These are phyloP conservation scores for Peribatodes rhomboidaria DNA, from an alignment of 2,888 invertebrate species.

Conservation along the genomic window DNA sequence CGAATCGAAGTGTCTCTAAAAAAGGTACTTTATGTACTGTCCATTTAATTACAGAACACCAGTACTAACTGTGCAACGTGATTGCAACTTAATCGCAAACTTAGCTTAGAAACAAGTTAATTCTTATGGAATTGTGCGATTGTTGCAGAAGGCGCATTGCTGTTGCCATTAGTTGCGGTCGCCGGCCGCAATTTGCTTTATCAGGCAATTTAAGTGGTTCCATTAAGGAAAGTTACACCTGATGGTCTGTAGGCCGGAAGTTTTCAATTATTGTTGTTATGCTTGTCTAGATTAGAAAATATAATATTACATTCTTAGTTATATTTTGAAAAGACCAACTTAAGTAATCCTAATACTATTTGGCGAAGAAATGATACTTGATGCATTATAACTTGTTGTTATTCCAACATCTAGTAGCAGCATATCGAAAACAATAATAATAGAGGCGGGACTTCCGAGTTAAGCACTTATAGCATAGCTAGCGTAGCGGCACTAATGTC, in stretches of 20 bases:
- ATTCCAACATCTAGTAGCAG: too few relatives aligned
- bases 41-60: not conserved
- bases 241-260: constrained; percentile 16
- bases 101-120: constrained; percentile 68
- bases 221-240: constrained; percentile 50
- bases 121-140: constrained; percentile 64
- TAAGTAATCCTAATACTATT: too few relatives aligned
- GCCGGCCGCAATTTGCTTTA: constrained; percentile 53
- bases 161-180: constrained; percentile 51
- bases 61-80: constrained; percentile 57
- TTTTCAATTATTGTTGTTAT: constrained; percentile 18
- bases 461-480: too few relatives aligned
- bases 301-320: too few relatives aligned
- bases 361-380: too few relatives aligned
- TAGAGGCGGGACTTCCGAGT: too few relatives aligned
- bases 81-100: constrained; percentile 79
- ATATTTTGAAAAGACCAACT: too few relatives aligned
- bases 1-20: too few relatives aligned
- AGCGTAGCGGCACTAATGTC: too few relatives aligned
- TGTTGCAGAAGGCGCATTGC: constrained; percentile 48
- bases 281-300: not conserved
- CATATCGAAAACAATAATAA: too few relatives aligned
- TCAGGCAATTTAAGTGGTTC: constrained; percentile 52
- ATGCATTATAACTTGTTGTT: too few relatives aligned
- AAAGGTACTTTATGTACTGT: constrained; percentile 18